A percentile compares a stretch with the other conserved stretches of the same genome.
Conservation (phyloP, 2,888 invertebrate species). For the Plutella xylostella region DNA sequence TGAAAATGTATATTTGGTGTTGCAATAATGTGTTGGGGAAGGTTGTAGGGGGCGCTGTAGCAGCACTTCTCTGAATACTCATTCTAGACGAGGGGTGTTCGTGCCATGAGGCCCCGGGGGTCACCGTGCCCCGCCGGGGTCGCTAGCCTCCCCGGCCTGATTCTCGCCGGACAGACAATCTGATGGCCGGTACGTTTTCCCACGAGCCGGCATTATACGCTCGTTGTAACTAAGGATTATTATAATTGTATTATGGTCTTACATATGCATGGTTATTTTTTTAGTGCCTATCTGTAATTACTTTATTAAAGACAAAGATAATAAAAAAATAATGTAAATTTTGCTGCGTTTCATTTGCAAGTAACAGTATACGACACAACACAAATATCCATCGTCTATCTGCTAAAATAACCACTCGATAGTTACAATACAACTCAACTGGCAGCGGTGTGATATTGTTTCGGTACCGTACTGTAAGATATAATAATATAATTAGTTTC, state of each 20-base stretch:
- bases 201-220: conserved; percentile 27
- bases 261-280: conserved; percentile 69
- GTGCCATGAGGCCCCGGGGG: conserved; percentile 14
- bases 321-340: conserved; percentile 65
- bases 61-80: conserved; percentile 26
- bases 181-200: conserved; percentile 12
- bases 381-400: too few species aligned
- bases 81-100: conserved; percentile 15
- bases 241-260: conserved; percentile 66
- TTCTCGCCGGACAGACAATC: too few species aligned
- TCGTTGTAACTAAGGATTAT: conserved; percentile 58
- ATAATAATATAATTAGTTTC: too few species aligned
- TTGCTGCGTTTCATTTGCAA: conserved; percentile 29
- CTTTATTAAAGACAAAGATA: conserved; percentile 70
- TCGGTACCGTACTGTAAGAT: too few species aligned
- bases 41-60: conserved; percentile 1
- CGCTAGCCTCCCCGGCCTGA: too few species aligned
- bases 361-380: too few species aligned
- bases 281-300: conserved; percentile 70
- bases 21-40: neutral
- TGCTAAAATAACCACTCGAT: too few species aligned
- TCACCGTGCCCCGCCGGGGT: too few species aligned
- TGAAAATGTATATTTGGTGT: neutral
- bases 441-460: too few species aligned
- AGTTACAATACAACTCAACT: too few species aligned